Evolutionary conservation across 2,113 vertebrate genomes (phyloP).

Genomic region (Athene noctua): DNA sequence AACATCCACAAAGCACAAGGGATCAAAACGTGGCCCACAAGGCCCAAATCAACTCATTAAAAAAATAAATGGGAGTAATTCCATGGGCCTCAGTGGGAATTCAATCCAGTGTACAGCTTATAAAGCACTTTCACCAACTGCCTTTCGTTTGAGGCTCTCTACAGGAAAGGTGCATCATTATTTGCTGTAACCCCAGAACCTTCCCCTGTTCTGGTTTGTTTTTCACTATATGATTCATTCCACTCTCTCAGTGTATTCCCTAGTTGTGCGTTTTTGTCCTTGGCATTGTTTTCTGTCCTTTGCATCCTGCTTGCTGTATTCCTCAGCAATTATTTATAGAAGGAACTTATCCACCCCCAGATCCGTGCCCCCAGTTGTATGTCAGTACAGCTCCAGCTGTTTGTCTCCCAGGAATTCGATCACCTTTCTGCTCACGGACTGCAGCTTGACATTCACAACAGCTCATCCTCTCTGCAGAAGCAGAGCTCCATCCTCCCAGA

Average conservation of each 20-base stretch:
- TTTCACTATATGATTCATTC: conserved; percentile 20
- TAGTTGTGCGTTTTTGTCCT: conserved; percentile 13
- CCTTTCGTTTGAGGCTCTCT: neutral
- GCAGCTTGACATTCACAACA: neutral
- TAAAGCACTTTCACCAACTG: neutral
- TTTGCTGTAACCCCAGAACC: conserved; percentile 8
- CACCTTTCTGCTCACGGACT: neutral
- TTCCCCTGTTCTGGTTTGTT: neutral
- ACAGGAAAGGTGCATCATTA: conserved; percentile 10
- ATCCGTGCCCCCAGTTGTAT: neutral
- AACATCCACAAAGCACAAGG: neutral
- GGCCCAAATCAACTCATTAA: conserved; percentile 14
- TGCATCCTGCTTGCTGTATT: neutral
- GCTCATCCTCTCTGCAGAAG: neutral
- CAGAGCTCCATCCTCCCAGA: neutral
- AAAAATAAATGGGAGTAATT: conserved; percentile 22
- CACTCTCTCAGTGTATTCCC: neutral
- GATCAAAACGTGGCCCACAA: neutral
- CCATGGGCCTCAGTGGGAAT: neutral
- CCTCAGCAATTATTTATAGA: conserved; percentile 38
- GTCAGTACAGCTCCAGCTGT: neutral
- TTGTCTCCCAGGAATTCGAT: neutral
- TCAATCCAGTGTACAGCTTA: neutral
- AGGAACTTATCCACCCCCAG: neutral
- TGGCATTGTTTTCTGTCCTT: conserved; percentile 24